These are phyloP conservation scores for Geophilus truncorum DNA, from an alignment of 2,888 invertebrate genomes.

Conservation along the genomic window DNA sequence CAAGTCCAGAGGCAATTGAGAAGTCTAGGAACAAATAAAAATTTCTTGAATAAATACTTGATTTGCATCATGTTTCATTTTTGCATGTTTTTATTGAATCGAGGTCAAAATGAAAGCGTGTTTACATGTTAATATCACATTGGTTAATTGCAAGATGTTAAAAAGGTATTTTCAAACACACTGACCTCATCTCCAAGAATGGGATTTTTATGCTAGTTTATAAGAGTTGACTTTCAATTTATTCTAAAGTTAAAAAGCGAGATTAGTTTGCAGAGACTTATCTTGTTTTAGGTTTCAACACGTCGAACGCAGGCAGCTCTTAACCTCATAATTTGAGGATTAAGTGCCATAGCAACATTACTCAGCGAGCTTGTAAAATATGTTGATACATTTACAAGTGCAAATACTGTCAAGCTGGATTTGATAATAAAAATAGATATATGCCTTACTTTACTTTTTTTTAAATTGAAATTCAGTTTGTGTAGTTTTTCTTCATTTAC, in stretches of 20 bases:
- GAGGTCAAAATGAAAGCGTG: slow-evolving; percentile 1
- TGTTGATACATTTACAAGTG: neutral
- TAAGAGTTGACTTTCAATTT: too few relatives aligned
- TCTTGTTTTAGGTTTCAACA: neutral
- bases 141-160: neutral
- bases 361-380: neutral
- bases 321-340: slow-evolving; percentile 19
- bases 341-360: neutral
- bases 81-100: neutral
- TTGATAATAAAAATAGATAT: neutral
- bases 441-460: neutral
- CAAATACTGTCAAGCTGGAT: neutral
- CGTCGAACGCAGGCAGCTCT: neutral
- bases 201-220: too few relatives aligned
- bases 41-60: slow-evolving; percentile 14
- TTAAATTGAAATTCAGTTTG: neutral
- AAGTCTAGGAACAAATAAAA: neutral
- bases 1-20: slow-evolving; percentile 13
- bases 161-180: neutral
- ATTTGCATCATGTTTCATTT: neutral
- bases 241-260: neutral
- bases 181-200: too few relatives aligned
- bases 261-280: neutral
- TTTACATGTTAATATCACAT: neutral
- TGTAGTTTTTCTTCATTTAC: neutral